phyloP scores from a whole-genome alignment of 2,797 vertebrate genomes.

The Brachyrhaphis roseni region DNA sequence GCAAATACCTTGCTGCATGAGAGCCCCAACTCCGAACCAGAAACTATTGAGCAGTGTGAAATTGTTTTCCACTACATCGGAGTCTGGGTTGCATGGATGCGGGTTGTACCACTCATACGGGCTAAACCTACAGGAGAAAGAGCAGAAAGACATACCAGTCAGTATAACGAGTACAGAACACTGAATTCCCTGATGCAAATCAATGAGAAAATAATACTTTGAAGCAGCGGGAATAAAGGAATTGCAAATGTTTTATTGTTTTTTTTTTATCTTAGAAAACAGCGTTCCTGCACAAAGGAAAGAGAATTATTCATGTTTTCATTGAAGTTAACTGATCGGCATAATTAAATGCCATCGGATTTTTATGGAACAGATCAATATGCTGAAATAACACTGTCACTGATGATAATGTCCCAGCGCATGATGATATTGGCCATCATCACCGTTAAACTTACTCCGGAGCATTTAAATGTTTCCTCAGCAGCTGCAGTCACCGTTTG shows the following conservation, averaged over 20 bases:
- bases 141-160: slow-evolving; percentile 69
- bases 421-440: slow-evolving; percentile 66
- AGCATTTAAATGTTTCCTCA: slow-evolving; percentile 45
- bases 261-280: slow-evolving; percentile 27
- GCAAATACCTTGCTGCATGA: slow-evolving; percentile 99
- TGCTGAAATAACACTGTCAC: slow-evolving; percentile 73
- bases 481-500: slow-evolving; percentile 48
- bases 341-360: slow-evolving; percentile 79
- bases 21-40: slow-evolving; percentile 99
- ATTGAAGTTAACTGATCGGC: slow-evolving; percentile 71
- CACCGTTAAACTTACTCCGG: slow-evolving; percentile 68
- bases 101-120: slow-evolving; percentile 99
- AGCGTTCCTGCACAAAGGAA: slow-evolving; percentile 39
- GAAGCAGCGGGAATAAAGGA: slow-evolving; percentile 28
- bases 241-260: slow-evolving; percentile 24
- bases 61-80: slow-evolving; percentile 99
- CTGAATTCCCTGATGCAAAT: slow-evolving; percentile 30
- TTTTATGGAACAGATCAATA: slow-evolving; percentile 76
- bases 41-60: slow-evolving; percentile 99
- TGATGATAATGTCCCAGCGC: slow-evolving; percentile 67
- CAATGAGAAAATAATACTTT: slow-evolving; percentile 46
- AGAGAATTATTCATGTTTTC: slow-evolving; percentile 67
- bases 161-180: slow-evolving; percentile 42
- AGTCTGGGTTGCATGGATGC: slow-evolving; percentile 98
- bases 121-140: slow-evolving; percentile 90